A percentile compares a stretch with the other conserved stretches of the same genome.
Evolutionary conservation across 2,797 vertebrate genomes (phyloP).

Genomic region (Darevskia mixta): DNA sequence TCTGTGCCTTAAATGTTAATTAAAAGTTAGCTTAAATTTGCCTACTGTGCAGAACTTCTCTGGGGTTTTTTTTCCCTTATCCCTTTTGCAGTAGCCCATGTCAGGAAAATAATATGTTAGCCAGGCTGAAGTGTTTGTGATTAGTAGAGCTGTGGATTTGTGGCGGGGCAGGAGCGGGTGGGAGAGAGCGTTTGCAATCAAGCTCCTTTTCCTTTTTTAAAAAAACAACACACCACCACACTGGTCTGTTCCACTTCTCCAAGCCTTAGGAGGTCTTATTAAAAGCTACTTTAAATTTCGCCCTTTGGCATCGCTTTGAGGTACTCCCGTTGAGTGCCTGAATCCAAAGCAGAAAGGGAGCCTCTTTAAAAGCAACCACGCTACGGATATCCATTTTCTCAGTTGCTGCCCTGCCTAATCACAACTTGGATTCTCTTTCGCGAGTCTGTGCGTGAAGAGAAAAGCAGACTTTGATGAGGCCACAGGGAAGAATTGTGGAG

Average conservation of each 20-base stretch:
- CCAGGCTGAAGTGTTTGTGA: slow-evolving; percentile 62
- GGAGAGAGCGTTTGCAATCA: slow-evolving; percentile 64
- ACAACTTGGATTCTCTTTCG: neutral
- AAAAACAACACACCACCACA: neutral
- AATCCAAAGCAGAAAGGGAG: slow-evolving; percentile 39
- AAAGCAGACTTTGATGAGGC: rapidly evolving
- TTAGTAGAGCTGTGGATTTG: slow-evolving; percentile 61
- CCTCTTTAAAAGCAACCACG: slow-evolving; percentile 44
- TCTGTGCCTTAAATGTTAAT: slow-evolving; percentile 77
- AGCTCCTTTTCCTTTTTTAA: slow-evolving; percentile 13
- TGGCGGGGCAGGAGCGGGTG: neutral
- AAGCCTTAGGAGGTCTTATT: slow-evolving; percentile 72
- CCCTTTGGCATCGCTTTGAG: slow-evolving; percentile 71
- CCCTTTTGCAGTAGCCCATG: slow-evolving; percentile 62
- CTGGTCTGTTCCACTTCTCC: slow-evolving; percentile 63
- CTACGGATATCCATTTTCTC: neutral
- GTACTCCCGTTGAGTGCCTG: slow-evolving; percentile 42
- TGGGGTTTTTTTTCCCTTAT: neutral
- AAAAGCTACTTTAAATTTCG: slow-evolving; percentile 76
- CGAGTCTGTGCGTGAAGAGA: slow-evolving; percentile 1
- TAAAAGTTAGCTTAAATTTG: slow-evolving; percentile 75
- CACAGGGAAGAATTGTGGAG: rapidly evolving
- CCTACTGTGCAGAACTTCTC: slow-evolving; percentile 70
- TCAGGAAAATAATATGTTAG: slow-evolving; percentile 65
- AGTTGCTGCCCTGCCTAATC: neutral